Evolutionary conservation across 2,113 vertebrate genomes (phyloP).

Genomic region (Ictidomys tridecemlineatus): DNA sequence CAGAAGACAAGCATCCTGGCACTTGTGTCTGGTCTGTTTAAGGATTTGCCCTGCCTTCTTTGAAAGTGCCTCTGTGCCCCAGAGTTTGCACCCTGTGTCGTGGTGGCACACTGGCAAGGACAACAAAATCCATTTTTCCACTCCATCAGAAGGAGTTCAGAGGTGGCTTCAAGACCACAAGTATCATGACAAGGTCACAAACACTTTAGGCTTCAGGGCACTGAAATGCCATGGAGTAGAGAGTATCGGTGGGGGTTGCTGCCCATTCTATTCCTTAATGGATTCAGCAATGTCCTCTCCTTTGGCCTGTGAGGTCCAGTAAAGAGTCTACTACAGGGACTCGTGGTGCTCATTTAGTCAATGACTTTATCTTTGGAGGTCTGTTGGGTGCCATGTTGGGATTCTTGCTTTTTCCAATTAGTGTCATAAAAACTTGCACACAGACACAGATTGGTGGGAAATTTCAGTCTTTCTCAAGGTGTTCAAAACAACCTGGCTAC

Average conservation of each 20-base stretch:
- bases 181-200: conserved; percentile 95
- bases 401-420: conserved; percentile 95
- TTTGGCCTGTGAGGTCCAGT: conserved; percentile 94
- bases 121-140: conserved; percentile 93
- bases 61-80: conserved; percentile 85
- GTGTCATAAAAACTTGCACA: conserved; percentile 95
- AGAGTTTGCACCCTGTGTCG: conserved; percentile 88
- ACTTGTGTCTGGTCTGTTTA: conserved; percentile 96
- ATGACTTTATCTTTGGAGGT: conserved; percentile 96
- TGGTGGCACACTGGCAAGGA: conserved; percentile 94
- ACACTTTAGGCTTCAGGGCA: conserved; percentile 96
- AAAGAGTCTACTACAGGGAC: conserved; percentile 91
- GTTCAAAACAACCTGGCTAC: conserved; percentile 94
- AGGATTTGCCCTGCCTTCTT: conserved; percentile 94
- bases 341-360: conserved; percentile 89
- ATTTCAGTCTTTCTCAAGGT: conserved; percentile 92
- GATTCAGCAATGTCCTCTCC: conserved; percentile 95
- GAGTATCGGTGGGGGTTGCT: conserved; percentile 96
- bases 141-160: conserved; percentile 95
- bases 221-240: conserved; percentile 89
- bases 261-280: conserved; percentile 93
- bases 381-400: conserved; percentile 93
- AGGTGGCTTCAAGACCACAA: conserved; percentile 96
- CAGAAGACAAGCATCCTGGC: conserved; percentile 95
- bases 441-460: conserved; percentile 95